Evolutionary conservation across 2,113 vertebrate genomes (phyloP).

Genomic region (Microcebus jonahi): DNA sequence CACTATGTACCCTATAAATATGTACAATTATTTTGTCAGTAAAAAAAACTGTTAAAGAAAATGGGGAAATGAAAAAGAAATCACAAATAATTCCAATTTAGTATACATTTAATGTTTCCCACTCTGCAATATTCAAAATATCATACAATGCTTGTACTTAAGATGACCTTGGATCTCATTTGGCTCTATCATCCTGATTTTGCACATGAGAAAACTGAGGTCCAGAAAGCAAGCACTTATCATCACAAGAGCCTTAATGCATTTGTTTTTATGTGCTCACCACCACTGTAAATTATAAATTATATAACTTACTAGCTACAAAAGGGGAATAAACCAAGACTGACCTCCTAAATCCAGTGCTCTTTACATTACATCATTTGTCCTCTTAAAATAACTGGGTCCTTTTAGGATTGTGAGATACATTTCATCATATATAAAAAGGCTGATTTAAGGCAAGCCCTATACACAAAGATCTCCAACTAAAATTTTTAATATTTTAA

Average conservation of each 20-base stretch:
- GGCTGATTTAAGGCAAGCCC: background rate
- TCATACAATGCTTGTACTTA: background rate
- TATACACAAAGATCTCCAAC: background rate
- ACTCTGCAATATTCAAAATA: background rate
- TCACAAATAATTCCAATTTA: background rate
- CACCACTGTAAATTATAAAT: background rate
- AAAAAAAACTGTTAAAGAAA: background rate
- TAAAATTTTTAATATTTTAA: constrained; percentile 22
- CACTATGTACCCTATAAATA: background rate
- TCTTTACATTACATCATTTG: background rate
- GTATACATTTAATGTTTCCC: background rate
- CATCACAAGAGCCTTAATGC: background rate
- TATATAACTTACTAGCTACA: background rate
- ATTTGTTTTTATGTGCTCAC: background rate
- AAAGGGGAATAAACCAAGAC: background rate
- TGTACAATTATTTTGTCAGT: background rate
- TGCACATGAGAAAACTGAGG: background rate
- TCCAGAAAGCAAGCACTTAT: background rate
- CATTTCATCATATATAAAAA: background rate
- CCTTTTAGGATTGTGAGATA: background rate
- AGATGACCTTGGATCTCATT: background rate
- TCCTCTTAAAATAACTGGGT: background rate
- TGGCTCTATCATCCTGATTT: background rate
- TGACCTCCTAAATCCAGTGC: background rate
- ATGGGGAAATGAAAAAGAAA: background rate